These are phyloP conservation scores for Orthonyx spaldingii DNA, from an alignment of 2,113 vertebrate genomes.

Conservation along the genomic window DNA sequence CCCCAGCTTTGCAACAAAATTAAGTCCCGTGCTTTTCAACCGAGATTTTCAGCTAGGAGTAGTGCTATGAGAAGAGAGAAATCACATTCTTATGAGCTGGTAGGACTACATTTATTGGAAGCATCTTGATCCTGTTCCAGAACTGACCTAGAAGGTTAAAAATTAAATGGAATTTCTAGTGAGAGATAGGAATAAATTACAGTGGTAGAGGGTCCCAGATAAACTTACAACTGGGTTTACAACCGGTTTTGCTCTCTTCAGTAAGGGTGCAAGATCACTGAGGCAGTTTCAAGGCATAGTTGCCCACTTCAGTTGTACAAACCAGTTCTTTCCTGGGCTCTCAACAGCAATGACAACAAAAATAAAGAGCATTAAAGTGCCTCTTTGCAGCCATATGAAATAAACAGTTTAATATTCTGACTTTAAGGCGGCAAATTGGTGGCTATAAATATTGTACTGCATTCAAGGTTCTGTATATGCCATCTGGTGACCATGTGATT, in stretches of 20 bases:
- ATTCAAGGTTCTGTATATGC: constrained; percentile 20
- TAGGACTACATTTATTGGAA: neutral
- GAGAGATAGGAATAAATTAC: neutral
- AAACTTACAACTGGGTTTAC: neutral
- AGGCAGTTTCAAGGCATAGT: neutral
- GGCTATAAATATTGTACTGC: constrained; percentile 8
- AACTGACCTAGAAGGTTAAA: neutral
- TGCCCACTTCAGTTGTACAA: neutral
- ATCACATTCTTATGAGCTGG: neutral
- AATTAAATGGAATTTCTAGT: neutral
- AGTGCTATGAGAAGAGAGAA: neutral
- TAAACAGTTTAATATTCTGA: neutral
- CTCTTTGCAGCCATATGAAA: neutral
- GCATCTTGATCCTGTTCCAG: neutral
- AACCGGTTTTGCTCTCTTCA: neutral
- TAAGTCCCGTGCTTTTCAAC: neutral
- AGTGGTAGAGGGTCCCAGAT: neutral
- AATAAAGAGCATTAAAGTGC: neutral
- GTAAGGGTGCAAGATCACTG: neutral
- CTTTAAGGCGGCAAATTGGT: neutral
- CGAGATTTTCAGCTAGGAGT: neutral
- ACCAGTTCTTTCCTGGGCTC: neutral
- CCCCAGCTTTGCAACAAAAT: neutral
- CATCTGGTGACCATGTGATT: constrained; percentile 49
- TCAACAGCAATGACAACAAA: neutral